Percentiles rank a stretch among this genome's conserved stretches.
phyloP scores from a whole-genome alignment of 2,797 vertebrate species.

The Aulostomus chinensis region DNA sequence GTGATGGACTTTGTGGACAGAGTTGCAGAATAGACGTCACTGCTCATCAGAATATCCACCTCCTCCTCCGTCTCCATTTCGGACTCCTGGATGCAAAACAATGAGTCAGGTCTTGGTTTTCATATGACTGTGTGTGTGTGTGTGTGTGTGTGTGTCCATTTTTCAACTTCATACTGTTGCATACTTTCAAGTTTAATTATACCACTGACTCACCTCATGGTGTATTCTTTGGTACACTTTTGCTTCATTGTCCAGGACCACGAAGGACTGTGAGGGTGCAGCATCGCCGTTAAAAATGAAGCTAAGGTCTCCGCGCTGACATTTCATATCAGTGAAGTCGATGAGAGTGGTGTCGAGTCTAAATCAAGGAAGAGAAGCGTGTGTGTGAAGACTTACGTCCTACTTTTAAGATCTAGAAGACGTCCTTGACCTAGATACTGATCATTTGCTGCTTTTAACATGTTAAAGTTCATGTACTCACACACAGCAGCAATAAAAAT shows the following conservation, averaged over 20 bases:
- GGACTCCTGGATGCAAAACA: slow-evolving; percentile 82
- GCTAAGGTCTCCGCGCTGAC: slow-evolving; percentile 95
- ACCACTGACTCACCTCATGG: slow-evolving; percentile 85
- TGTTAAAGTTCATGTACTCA: slow-evolving; percentile 1
- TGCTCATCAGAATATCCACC: slow-evolving; percentile 98
- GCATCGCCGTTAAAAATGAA: slow-evolving; percentile 96
- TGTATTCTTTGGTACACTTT: slow-evolving; percentile 98
- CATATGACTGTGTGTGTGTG: no score
- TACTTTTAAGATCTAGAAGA: slow-evolving; percentile 57
- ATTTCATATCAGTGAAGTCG: slow-evolving; percentile 98
- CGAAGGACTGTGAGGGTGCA: slow-evolving; percentile 90
- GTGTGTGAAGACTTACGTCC: slow-evolving; percentile 25
- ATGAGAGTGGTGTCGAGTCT: slow-evolving; percentile 98
- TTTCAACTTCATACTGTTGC: no score
- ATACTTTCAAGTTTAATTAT: no score
- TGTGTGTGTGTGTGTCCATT: no score
- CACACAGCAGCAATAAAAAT: not conserved
- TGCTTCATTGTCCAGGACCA: slow-evolving; percentile 95
- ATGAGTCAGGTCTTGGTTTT: not conserved
- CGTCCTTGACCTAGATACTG: slow-evolving; percentile 54
- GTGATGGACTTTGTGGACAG: slow-evolving; percentile 96
- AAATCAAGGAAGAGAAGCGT: slow-evolving; percentile 33
- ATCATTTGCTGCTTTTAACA: slow-evolving; percentile 26
- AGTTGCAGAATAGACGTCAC: slow-evolving; percentile 95
- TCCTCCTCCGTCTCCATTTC: slow-evolving; percentile 98